A percentile compares a stretch with the other conserved stretches of the same genome.
Evolutionary conservation across 1,140 invertebrate genomes (phyloP).

Genomic region (Drosophila ananassae): DNA sequence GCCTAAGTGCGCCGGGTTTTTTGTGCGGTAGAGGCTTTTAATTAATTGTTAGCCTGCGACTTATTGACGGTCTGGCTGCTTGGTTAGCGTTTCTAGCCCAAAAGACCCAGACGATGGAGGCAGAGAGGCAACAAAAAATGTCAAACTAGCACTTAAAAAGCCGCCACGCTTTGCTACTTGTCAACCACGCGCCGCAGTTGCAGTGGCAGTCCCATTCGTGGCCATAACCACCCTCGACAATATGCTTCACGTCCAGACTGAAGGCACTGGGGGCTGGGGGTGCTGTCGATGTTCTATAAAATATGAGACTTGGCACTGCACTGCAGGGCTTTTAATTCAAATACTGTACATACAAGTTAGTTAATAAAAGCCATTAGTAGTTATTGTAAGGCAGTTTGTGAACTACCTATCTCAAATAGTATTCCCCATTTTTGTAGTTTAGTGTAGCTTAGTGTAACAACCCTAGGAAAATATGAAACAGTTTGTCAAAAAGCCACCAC

Average conservation of each 20-base stretch:
- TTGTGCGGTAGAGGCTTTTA: constrained; percentile 72
- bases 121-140: constrained; percentile 53
- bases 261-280: constrained; percentile 1
- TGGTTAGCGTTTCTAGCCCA: constrained; percentile 45
- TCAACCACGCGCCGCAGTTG: constrained; percentile 69
- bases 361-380: neutral
- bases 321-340: constrained; percentile 11
- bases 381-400: neutral
- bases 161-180: constrained; percentile 81
- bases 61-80: constrained; percentile 75
- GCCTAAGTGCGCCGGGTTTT: constrained; percentile 71
- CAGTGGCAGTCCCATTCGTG: constrained; percentile 6
- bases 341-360: neutral
- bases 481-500: constrained; percentile 80
- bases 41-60: constrained; percentile 78
- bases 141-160: constrained; percentile 80
- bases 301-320: constrained; percentile 42
- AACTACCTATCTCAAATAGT: neutral
- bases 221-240: constrained; percentile 65
- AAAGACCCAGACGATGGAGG: neutral
- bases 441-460: constrained; percentile 54
- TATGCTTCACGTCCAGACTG: constrained; percentile 70
- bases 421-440: neutral
- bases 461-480: constrained; percentile 72
- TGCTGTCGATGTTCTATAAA: constrained; percentile 32